phyloP scores from a whole-genome alignment of 2,888 invertebrate genomes.

The Meandrusa payeni region DNA sequence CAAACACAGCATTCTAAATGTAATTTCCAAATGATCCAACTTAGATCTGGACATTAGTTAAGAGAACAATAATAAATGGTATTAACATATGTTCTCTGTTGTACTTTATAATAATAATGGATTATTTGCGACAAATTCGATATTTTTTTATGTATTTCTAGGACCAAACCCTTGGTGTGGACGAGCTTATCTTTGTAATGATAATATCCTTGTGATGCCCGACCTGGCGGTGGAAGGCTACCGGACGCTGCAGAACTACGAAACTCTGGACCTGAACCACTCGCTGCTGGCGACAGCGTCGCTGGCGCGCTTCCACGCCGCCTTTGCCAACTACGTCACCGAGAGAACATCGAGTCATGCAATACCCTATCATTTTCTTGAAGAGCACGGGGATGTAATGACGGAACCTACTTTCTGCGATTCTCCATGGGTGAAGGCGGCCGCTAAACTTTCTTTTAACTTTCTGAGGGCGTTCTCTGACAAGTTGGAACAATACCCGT shows the following conservation, averaged over 20 bases:
- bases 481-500: constrained; percentile 35
- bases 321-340: constrained; percentile 52
- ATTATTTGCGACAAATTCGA: too few species aligned
- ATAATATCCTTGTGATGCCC: constrained; percentile 57
- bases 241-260: constrained; percentile 32
- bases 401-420: constrained; percentile 48
- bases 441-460: constrained; percentile 49
- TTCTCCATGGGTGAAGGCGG: constrained; percentile 48
- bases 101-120: too few species aligned
- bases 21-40: too few species aligned
- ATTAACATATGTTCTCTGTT: too few species aligned
- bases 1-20: too few species aligned
- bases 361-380: constrained; percentile 37
- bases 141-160: too few species aligned
- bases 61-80: too few species aligned
- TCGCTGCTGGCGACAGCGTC: constrained; percentile 38
- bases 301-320: constrained; percentile 61
- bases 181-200: constrained; percentile 48
- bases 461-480: constrained; percentile 48
- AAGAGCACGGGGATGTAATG: constrained; percentile 41
- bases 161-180: constrained; percentile 51
- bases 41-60: too few species aligned
- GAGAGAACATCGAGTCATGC: constrained; percentile 30
- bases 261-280: constrained; percentile 48
- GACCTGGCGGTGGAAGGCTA: constrained; percentile 56